Percentiles rank a stretch among this genome's conserved stretches.
Conservation (phyloP, 2,113 vertebrate genomes). For the Entomyzon cyanotis region DNA sequence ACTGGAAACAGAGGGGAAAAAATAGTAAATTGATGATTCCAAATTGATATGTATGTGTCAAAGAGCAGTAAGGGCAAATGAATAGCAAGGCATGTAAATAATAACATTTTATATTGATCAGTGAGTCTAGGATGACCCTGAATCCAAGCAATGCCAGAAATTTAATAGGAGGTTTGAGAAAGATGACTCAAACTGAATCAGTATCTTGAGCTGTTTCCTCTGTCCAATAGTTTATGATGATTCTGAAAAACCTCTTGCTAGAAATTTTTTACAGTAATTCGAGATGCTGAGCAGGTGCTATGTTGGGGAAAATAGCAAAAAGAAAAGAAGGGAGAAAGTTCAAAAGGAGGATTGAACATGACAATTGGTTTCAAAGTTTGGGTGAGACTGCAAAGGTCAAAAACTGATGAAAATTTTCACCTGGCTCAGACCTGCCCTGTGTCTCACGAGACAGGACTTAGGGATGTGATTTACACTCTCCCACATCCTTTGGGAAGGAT, state of each 20-base stretch:
- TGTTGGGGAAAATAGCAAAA: not conserved
- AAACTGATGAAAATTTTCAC: not conserved
- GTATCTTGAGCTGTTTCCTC: not conserved
- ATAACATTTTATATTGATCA: not conserved
- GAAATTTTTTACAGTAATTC: not conserved
- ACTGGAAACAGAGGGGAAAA: not conserved
- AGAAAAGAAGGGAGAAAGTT: not conserved
- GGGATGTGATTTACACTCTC: not conserved
- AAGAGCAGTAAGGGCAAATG: not conserved
- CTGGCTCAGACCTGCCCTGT: not conserved
- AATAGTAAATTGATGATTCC: not conserved
- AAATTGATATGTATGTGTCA: not conserved
- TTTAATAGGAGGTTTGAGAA: not conserved
- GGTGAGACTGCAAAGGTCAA: not conserved
- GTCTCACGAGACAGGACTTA: rapidly evolving
- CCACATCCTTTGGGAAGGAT: not conserved
- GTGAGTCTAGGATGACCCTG: not conserved
- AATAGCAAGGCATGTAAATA: not conserved
- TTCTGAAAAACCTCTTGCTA: not conserved
- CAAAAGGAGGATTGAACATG: not conserved
- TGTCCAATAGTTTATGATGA: not conserved
- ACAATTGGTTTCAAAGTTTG: not conserved
- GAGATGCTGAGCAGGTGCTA: not conserved
- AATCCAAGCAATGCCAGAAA: not conserved
- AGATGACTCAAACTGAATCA: not conserved